Evolutionary conservation across 2,113 vertebrate genomes (phyloP).

Genomic region (Chionis minor): DNA sequence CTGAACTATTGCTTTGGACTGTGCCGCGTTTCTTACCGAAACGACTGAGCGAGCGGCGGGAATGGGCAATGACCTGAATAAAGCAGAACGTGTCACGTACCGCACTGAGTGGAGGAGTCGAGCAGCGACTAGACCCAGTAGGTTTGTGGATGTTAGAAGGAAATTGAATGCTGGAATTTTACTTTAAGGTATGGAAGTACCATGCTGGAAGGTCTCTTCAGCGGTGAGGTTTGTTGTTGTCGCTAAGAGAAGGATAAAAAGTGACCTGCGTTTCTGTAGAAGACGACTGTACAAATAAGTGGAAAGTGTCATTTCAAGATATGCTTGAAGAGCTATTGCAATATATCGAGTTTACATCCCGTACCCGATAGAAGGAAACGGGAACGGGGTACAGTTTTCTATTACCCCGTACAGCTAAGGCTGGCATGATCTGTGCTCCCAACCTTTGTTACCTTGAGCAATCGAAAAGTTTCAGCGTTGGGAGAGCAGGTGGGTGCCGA

Average conservation of each 20-base stretch:
- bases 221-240: background rate
- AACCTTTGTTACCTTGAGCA: background rate
- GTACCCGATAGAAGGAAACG: background rate
- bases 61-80: background rate
- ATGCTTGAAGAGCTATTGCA: background rate
- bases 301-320: background rate
- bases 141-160: background rate
- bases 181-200: background rate
- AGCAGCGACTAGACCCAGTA: background rate
- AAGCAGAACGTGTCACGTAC: accelerated
- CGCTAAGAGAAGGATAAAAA: background rate
- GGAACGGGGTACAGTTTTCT: background rate
- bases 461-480: background rate
- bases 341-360: accelerated
- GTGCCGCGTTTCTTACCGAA: background rate
- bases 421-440: background rate
- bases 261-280: background rate
- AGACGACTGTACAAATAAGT: background rate
- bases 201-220: background rate
- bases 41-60: background rate
- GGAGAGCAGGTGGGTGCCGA: background rate
- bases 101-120: accelerated
- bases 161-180: background rate
- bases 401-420: background rate
- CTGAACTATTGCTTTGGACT: background rate